These are phyloP conservation scores for Euthynnus affinis DNA, from an alignment of 2,797 vertebrate genomes.

Conservation along the genomic window DNA sequence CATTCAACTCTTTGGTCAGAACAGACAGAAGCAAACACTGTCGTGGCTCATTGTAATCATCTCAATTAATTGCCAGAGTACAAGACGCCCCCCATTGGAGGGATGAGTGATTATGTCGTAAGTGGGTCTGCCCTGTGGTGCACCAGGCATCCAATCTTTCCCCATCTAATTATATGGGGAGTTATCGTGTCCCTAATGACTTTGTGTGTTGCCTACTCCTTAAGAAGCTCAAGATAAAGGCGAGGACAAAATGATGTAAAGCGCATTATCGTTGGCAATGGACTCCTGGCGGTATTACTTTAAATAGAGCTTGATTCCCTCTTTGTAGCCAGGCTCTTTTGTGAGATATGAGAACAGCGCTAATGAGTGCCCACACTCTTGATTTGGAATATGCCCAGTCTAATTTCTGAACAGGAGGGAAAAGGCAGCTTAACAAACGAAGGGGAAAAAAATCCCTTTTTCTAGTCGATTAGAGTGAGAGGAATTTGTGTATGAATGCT, in stretches of 20 bases:
- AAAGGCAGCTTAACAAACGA: conserved; percentile 62
- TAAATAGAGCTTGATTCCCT: conserved; percentile 77
- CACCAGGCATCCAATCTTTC: conserved; percentile 74
- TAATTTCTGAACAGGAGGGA: conserved; percentile 65
- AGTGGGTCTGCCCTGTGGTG: conserved; percentile 76
- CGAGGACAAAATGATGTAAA: conserved; percentile 82
- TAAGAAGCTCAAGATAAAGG: conserved; percentile 82
- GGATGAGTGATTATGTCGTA: conserved; percentile 76
- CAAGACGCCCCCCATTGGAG: conserved; percentile 67
- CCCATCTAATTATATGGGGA: conserved; percentile 80
- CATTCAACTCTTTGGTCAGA: conserved; percentile 64
- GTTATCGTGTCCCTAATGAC: conserved; percentile 82
- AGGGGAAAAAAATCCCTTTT: conserved; percentile 18
- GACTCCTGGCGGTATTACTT: conserved; percentile 77
- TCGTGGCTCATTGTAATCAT: conserved; percentile 74
- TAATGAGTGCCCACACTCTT: conserved; percentile 77
- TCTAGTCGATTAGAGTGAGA: conserved; percentile 48
- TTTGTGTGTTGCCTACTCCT: conserved; percentile 79
- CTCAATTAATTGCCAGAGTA: conserved; percentile 74
- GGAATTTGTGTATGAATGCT: conserved; percentile 43
- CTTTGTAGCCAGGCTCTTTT: conserved; percentile 76
- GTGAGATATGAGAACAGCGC: conserved; percentile 73
- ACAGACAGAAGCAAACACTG: conserved; percentile 64
- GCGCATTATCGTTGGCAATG: conserved; percentile 79
- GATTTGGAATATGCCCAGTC: conserved; percentile 73